Conservation (phyloP, 1,140 invertebrate genomes). For the Aphidius ervi region DNA sequence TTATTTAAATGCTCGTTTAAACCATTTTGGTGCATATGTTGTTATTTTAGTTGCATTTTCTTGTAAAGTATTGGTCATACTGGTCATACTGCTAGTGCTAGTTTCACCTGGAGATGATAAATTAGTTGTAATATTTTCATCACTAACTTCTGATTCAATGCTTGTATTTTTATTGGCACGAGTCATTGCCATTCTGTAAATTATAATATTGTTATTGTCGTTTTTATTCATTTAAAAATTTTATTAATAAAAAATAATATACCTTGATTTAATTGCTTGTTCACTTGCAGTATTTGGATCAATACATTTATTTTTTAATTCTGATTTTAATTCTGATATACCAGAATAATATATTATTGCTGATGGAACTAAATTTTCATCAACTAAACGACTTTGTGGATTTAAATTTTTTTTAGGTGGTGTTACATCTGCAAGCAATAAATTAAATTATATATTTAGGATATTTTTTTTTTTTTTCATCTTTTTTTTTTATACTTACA, state of each 20-base stretch:
- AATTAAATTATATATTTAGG: constrained; percentile 21
- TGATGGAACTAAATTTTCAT: constrained; percentile 70
- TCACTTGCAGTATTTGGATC: constrained; percentile 47
- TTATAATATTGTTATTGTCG: constrained; percentile 19
- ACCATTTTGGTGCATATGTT: constrained; percentile 50
- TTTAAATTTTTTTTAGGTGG: constrained; percentile 68
- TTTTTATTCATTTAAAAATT: constrained; percentile 1
- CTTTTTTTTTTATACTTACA: constrained; percentile 60
- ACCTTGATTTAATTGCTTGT: constrained; percentile 51
- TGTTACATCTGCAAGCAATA: constrained; percentile 60
- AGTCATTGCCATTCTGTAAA: constrained; percentile 23
- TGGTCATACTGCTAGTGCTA: constrained; percentile 24
- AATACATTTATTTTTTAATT: constrained; percentile 49
- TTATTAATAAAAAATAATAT: constrained; percentile 20
- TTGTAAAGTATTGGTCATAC: neutral
- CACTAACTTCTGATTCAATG: no score
- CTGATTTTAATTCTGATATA: constrained; percentile 45
- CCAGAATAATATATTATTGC: constrained; percentile 68
- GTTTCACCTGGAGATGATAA: constrained; percentile 15
- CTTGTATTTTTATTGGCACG: constrained; percentile 16
- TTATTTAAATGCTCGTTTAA: constrained; percentile 41
- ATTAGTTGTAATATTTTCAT: constrained; percentile 22
- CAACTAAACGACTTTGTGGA: constrained; percentile 57
- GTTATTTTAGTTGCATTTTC: constrained; percentile 12
- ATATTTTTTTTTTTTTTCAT: constrained; percentile 8